Percentiles rank a stretch among this genome's conserved stretches.
phyloP scores from a whole-genome alignment of 1,140 invertebrate species.

The Helicoverpa armigera region DNA sequence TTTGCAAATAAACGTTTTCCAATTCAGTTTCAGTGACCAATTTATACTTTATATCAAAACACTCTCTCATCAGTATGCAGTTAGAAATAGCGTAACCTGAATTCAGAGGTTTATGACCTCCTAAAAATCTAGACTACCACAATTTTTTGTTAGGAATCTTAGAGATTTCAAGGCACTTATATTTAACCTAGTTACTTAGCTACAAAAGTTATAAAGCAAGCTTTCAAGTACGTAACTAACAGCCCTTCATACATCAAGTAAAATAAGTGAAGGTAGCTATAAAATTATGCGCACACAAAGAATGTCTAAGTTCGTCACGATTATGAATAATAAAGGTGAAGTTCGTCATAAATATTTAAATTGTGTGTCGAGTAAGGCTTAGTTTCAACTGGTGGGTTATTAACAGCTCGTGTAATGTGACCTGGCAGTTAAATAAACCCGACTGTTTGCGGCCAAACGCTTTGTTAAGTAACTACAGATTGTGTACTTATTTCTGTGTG shows the following conservation, averaged over 20 bases:
- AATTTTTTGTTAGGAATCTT: too few species aligned
- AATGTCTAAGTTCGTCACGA: neutral
- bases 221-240: too few species aligned
- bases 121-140: too few species aligned
- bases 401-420: slow-evolving; percentile 23
- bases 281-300: neutral
- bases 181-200: too few species aligned
- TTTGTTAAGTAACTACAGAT: neutral
- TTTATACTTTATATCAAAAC: too few species aligned
- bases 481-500: neutral
- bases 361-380: neutral
- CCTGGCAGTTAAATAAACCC: neutral
- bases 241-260: neutral
- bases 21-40: too few species aligned
- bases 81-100: too few species aligned
- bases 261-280: neutral
- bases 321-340: slow-evolving; percentile 31
- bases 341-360: slow-evolving; percentile 40
- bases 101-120: too few species aligned
- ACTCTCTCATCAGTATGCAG: too few species aligned
- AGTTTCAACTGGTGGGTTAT: slow-evolving; percentile 20
- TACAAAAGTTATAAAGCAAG: too few species aligned
- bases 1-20: too few species aligned
- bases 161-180: too few species aligned
- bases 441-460: neutral